A percentile compares a stretch with the other conserved stretches of the same genome.
Conservation (phyloP, 2,888 invertebrate species). For the Oegoconia quadripuncta region DNA sequence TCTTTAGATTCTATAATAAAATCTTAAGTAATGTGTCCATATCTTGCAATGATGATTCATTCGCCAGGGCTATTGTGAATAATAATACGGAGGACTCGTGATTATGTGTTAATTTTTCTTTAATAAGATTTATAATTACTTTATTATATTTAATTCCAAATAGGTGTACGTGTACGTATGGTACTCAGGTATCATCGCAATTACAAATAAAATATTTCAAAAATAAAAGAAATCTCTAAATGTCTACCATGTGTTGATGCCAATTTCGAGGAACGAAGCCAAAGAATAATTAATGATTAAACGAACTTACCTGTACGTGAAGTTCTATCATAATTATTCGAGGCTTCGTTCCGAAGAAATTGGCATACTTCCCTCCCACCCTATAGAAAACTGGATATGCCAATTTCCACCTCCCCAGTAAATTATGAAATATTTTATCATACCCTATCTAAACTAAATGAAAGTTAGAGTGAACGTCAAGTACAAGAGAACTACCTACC, state of each 20-base stretch:
- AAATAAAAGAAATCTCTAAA: background rate
- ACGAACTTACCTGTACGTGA: too few species aligned
- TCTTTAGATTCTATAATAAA: conserved; percentile 1
- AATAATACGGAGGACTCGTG: too few species aligned
- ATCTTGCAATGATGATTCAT: background rate
- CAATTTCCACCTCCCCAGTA: too few species aligned
- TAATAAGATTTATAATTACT: background rate
- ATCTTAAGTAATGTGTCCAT: too few species aligned
- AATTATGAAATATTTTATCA: too few species aligned
- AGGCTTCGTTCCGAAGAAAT: background rate
- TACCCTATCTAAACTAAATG: too few species aligned
- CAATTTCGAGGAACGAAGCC: too few species aligned
- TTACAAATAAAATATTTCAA: background rate
- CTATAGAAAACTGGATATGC: too few species aligned
- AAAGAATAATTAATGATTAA: too few species aligned
- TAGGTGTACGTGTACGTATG: background rate
- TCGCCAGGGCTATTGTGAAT: background rate
- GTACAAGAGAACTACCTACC: too few species aligned
- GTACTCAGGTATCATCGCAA: background rate
- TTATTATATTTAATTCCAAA: background rate
- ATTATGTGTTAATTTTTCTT: background rate
- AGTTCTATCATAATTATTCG: too few species aligned
- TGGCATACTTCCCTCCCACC: background rate
- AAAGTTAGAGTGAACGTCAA: too few species aligned
- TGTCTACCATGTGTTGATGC: background rate